Percentiles rank a stretch among this genome's conserved stretches.
Evolutionary conservation across 2,113 vertebrate genomes (phyloP).

Genomic region (Tyrannus savana): DNA sequence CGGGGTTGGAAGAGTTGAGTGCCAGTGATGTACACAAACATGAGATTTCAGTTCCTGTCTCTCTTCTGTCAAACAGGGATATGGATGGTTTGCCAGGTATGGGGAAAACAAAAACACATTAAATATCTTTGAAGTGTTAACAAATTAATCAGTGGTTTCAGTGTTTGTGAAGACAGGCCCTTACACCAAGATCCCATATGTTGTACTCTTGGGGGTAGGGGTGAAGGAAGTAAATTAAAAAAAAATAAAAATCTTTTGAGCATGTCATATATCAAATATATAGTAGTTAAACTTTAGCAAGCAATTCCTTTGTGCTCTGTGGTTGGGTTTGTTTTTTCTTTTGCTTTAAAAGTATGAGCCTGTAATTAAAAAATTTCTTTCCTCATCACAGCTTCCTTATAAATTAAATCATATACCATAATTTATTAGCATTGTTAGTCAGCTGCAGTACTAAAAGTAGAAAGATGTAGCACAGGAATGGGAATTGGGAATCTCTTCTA

Average conservation of each 20-base stretch:
- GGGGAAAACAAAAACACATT: not conserved
- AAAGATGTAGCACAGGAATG: not conserved
- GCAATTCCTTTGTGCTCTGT: not conserved
- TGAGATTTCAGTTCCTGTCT: not conserved
- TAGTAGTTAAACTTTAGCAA: not conserved
- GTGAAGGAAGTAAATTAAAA: not conserved
- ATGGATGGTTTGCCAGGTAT: not conserved
- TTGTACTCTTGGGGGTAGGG: not conserved
- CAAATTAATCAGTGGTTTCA: not conserved
- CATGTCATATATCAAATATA: not conserved
- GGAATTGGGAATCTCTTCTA: not conserved
- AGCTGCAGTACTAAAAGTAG: not conserved
- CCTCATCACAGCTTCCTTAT: not conserved
- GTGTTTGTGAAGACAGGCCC: not conserved
- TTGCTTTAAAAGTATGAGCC: not conserved
- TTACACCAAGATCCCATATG: not conserved
- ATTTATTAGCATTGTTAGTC: not conserved
- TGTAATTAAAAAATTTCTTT: not conserved
- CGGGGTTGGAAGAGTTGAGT: not conserved
- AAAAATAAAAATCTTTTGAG: not conserved
- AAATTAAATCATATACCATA: not conserved
- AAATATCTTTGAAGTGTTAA: not conserved
- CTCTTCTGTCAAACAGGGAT: not conserved
- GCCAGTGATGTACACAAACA: not conserved
- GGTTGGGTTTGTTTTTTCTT: not conserved